Percentiles rank a stretch among this genome's conserved stretches.
phyloP scores from a whole-genome alignment of 2,113 vertebrate species.

The Myrmophylax atrothorax region DNA sequence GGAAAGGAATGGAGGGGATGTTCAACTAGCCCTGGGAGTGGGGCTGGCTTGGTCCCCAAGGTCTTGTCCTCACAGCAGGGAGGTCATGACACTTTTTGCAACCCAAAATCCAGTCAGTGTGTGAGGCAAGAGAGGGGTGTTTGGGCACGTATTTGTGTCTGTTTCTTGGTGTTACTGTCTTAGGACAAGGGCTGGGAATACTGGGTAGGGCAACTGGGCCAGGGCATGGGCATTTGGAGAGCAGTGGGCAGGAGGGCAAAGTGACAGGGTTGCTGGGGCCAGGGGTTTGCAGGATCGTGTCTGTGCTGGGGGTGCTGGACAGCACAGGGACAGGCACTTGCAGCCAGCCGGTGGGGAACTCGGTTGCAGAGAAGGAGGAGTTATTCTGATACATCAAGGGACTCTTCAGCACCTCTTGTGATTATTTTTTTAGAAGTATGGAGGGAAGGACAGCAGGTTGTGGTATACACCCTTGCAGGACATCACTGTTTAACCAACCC shows the following conservation, averaged over 20 bases:
- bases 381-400: not conserved
- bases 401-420: not conserved
- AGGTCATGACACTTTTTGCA: not conserved
- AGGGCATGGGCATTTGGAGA: not conserved
- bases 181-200: not conserved
- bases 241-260: fast-evolving
- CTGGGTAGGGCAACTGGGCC: not conserved
- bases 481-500: not conserved
- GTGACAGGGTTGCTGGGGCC: not conserved
- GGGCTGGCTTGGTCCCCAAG: not conserved
- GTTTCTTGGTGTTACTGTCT: not conserved
- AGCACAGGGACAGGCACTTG: not conserved
- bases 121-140: not conserved
- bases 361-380: not conserved
- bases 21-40: not conserved
- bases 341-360: not conserved
- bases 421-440: not conserved
- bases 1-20: not conserved
- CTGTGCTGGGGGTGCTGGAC: not conserved
- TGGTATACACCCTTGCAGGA: not conserved
- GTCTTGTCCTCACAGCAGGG: not conserved
- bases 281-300: fast-evolving
- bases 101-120: not conserved
- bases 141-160: not conserved
- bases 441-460: not conserved